Percentiles rank a stretch among this genome's conserved stretches.
phyloP scores from a whole-genome alignment of 1,140 invertebrate genomes.

The Ceratina calcarata region DNA sequence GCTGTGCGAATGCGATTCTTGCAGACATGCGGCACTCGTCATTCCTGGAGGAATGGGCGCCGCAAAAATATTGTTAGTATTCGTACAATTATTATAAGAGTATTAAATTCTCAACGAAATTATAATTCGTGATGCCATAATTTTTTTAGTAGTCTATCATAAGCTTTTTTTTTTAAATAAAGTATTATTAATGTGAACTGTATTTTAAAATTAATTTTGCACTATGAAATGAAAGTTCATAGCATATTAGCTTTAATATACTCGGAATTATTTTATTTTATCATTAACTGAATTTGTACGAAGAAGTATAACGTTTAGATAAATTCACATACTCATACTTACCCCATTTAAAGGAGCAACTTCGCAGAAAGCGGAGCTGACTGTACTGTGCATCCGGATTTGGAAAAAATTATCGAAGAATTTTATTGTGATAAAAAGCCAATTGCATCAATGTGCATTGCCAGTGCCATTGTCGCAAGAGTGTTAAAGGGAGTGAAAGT shows the following conservation, averaged over 20 bases:
- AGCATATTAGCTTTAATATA: neutral
- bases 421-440: slow-evolving; percentile 82
- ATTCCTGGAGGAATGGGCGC: slow-evolving; percentile 85
- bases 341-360: slow-evolving; percentile 76
- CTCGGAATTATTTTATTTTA: neutral
- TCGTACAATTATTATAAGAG: neutral
- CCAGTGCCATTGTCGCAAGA: slow-evolving; percentile 82
- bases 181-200: neutral
- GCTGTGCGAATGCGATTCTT: slow-evolving; percentile 77
- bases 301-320: neutral
- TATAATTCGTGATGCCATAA: neutral
- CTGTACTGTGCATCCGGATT: slow-evolving; percentile 80
- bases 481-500: slow-evolving; percentile 80
- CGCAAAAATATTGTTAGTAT: slow-evolving; percentile 83
- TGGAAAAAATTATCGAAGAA: slow-evolving; percentile 80
- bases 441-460: slow-evolving; percentile 83
- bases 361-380: slow-evolving; percentile 82
- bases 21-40: slow-evolving; percentile 80
- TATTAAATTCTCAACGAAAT: neutral
- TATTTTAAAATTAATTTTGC: neutral
- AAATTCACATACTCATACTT: too few species aligned
- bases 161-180: neutral
- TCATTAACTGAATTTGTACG: neutral
- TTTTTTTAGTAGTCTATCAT: too few species aligned
- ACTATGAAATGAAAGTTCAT: neutral